phyloP scores from a whole-genome alignment of 2,113 vertebrate species.

The Riparia riparia region DNA sequence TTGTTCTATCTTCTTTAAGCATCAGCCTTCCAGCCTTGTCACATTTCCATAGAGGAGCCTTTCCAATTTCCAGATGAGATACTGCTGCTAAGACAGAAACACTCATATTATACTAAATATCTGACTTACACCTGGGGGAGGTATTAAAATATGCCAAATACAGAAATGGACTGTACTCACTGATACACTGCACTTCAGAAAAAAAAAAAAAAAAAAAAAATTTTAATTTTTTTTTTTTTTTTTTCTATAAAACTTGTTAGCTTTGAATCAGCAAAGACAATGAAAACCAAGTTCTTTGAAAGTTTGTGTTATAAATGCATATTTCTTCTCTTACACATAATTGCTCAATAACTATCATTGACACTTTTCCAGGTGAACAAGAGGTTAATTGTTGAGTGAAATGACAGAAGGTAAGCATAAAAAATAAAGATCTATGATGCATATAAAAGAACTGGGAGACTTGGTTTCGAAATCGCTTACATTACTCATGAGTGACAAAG shows the following conservation, averaged over 20 bases:
- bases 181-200: not conserved
- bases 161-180: not conserved
- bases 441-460: not conserved
- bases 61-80: not conserved
- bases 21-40: conserved; percentile 11
- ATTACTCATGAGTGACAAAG: not conserved
- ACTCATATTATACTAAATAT: not conserved
- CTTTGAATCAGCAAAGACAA: not conserved
- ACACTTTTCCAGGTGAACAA: not conserved
- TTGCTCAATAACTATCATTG: not conserved
- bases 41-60: not conserved
- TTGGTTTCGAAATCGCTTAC: not conserved
- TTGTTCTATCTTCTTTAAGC: conserved; percentile 19
- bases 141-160: not conserved
- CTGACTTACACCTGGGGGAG: not conserved
- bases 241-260: not conserved
- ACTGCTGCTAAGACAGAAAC: not conserved
- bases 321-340: not conserved
- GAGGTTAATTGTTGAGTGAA: not conserved
- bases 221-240: not conserved
- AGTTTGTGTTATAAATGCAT: not conserved
- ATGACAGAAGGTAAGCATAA: not conserved
- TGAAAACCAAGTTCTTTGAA: not conserved
- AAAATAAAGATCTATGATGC: not conserved
- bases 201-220: not conserved